Evolutionary conservation across 2,797 vertebrate genomes (phyloP).

Genomic region (Enteromius argenteus): DNA sequence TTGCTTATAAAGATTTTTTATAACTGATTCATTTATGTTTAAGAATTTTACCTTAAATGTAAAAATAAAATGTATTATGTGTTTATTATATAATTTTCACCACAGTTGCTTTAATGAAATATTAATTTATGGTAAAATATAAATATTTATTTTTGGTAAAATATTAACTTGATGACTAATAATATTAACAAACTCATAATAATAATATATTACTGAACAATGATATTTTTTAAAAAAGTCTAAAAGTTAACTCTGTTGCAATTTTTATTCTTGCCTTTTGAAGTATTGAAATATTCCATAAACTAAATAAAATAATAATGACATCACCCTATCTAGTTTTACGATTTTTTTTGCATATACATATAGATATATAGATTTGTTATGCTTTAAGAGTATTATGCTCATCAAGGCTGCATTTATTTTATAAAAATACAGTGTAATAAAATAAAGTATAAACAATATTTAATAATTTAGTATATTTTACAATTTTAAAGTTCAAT

Average conservation of each 20-base stretch:
- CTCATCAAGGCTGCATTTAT: neutral
- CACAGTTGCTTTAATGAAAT: neutral
- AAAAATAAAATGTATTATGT: neutral
- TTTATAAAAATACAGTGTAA: neutral
- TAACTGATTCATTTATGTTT: neutral
- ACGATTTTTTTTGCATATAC: too few relatives aligned
- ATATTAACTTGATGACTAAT: neutral
- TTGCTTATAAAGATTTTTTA: neutral
- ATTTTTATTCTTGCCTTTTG: neutral
- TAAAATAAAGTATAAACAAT: neutral
- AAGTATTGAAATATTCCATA: neutral
- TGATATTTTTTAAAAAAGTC: neutral
- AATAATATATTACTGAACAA: neutral
- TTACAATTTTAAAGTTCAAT: neutral
- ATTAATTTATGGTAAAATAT: neutral
- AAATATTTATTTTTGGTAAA: neutral
- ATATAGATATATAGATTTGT: neutral
- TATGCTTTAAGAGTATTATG: neutral
- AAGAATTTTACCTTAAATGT: neutral
- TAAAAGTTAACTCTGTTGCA: neutral
- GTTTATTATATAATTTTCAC: neutral
- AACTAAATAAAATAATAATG: neutral
- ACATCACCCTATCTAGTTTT: neutral
- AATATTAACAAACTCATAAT: neutral
- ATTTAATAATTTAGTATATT: neutral